Evolutionary conservation across 2,113 vertebrate genomes (phyloP).

Genomic region (Protobothrops mucrosquamatus): DNA sequence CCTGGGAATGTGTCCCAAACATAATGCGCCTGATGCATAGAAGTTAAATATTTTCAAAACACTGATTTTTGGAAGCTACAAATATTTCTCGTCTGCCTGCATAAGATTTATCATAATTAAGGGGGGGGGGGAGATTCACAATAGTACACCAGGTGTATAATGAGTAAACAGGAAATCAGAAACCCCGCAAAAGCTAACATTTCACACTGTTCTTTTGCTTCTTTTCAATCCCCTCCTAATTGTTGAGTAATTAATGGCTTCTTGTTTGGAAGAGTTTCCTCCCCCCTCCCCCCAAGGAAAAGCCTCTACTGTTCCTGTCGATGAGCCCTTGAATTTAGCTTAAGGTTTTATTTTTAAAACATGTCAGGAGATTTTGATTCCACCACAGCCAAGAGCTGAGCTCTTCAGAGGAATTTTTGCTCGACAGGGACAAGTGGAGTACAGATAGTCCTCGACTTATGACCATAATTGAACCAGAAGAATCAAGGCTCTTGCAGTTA

Average conservation of each 20-base stretch:
- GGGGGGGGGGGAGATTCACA: accelerated
- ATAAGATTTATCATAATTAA: accelerated
- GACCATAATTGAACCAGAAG: not conserved
- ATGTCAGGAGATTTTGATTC: not conserved
- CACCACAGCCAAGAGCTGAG: too few species aligned
- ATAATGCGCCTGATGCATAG: not conserved
- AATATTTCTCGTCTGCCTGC: not conserved
- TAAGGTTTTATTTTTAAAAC: not conserved
- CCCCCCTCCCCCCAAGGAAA: not conserved
- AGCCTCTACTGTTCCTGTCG: accelerated
- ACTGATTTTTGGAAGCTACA: not conserved
- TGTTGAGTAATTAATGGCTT: not conserved
- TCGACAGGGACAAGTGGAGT: not conserved
- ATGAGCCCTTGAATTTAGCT: not conserved
- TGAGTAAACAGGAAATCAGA: not conserved
- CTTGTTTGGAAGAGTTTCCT: not conserved
- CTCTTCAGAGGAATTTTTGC: not conserved
- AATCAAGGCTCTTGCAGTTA: not conserved
- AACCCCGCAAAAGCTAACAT: not conserved
- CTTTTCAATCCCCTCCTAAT: not conserved
- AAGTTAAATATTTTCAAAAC: not conserved
- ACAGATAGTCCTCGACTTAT: not conserved
- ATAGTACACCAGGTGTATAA: accelerated
- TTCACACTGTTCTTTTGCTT: accelerated
- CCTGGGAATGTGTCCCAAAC: not conserved